phyloP scores from a whole-genome alignment of 1,140 invertebrate species.

The Aphaenogaster rudis region DNA sequence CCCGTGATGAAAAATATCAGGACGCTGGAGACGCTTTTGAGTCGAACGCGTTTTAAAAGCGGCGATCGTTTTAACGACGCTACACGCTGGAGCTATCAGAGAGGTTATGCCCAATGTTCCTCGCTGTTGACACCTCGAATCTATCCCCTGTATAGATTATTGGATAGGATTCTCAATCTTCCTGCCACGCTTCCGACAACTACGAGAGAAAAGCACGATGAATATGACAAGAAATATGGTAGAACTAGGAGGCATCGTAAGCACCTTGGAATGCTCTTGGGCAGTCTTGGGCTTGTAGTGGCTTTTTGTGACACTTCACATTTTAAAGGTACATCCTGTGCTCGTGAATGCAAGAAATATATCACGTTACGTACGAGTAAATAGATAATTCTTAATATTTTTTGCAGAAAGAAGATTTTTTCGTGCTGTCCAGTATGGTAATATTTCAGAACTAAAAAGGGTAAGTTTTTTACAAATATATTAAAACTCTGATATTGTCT shows the following conservation, averaged over 20 bases:
- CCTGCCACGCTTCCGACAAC: not conserved
- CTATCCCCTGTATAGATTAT: constrained; percentile 58
- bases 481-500: not conserved
- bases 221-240: not conserved
- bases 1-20: constrained; percentile 28
- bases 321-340: constrained; percentile 71
- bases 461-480: constrained; percentile 80
- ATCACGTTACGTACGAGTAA: not conserved
- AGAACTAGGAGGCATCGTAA: constrained; percentile 38
- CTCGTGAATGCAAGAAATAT: not conserved
- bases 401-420: constrained; percentile 89
- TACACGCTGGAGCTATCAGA: not conserved
- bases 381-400: constrained; percentile 64
- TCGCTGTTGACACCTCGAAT: constrained; percentile 24
- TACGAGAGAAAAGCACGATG: constrained; percentile 23
- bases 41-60: constrained; percentile 21
- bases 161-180: constrained; percentile 41
- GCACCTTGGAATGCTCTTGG: constrained; percentile 68
- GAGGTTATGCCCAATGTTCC: constrained; percentile 72
- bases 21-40: constrained; percentile 35
- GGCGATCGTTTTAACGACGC: constrained; percentile 4
- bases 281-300: constrained; percentile 74
- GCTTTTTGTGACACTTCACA: constrained; percentile 71
- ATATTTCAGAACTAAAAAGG: constrained; percentile 88
- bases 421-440: constrained; percentile 89